Evolutionary conservation across 2,797 vertebrate species (phyloP).

Genomic region (Sebastes hubbsi): DNA sequence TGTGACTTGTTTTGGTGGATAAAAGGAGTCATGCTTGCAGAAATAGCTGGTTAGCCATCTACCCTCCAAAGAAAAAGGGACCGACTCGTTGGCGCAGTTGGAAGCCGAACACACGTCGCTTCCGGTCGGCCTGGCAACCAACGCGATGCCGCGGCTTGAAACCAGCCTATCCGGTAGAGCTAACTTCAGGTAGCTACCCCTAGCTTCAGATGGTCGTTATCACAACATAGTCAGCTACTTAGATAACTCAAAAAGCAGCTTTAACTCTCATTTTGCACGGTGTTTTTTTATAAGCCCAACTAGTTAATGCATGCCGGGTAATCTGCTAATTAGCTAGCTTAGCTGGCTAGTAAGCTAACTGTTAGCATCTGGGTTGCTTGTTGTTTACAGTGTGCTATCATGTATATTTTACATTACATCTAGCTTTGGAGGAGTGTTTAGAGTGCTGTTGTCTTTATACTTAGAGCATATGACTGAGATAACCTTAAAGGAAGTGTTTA

Average conservation of each 20-base stretch:
- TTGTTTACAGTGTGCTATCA: slow-evolving; percentile 57
- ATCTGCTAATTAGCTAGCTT: slow-evolving; percentile 48
- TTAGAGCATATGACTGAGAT: neutral
- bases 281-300: neutral
- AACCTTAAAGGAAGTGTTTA: neutral
- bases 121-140: slow-evolving; percentile 4
- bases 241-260: neutral
- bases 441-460: neutral
- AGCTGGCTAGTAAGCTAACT: slow-evolving; percentile 23
- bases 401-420: neutral
- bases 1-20: slow-evolving; percentile 16
- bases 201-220: slow-evolving; percentile 4
- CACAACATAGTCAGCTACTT: neutral
- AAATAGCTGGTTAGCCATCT: neutral
- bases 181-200: slow-evolving; percentile 45
- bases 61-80: neutral
- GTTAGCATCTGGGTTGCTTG: neutral
- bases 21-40: slow-evolving; percentile 11
- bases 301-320: slow-evolving; percentile 17
- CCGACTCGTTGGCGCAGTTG: neutral
- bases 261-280: neutral
- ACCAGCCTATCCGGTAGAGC: slow-evolving; percentile 36
- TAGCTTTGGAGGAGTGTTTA: neutral
- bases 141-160: slow-evolving; percentile 71
- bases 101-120: slow-evolving; percentile 27